Evolutionary conservation across 2,113 vertebrate species (phyloP), one percentile per base, ranked within the genome.

Genomic region (Daphoenositta chrysoptera): DNA sequence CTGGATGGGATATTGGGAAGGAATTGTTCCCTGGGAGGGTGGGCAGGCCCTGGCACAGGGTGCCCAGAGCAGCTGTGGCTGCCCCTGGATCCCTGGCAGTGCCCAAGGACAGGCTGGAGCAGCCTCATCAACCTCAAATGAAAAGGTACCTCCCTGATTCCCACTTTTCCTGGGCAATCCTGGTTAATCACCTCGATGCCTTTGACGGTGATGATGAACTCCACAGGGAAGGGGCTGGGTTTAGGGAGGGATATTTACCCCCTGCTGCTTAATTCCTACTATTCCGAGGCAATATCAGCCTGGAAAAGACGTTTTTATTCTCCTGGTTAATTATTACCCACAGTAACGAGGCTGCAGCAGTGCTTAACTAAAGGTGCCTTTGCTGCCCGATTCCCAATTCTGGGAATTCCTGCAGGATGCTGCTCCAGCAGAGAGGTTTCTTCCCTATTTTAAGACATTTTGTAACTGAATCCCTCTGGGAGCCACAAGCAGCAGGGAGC

Each of bases 401-500:
- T 35, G 76, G 33, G 44, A 33, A 56, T 51, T 83, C 72, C 72
- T 57, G 64, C 3, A 56, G 71, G 63, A 26, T 19, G 30, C 23
- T 58, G 23, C 64, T 89, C 47, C 64, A 51, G 57, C 72, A 83
- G 39, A 66, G 24, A 2, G 0, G 3, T 3, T 26, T 76, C 63
- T 70, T 35, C 9, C 37, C 37, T 11, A 42, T 76, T 86, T 40
- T 10, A 42, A 48, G 13, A 2, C 6, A 13, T 39, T 72, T 28
- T 48, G 15, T 23, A 42, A 17, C 24, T 6, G 11, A 82, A 26
- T 33, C 10, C 30, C 11, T 5, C 27, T 9, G 19, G 39, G 45
- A 44, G 13, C 5, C 5, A 0, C 44, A 35, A 42, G 28, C 5
- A 58, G 40, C 48, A 28, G 10, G 0, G 19, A 42, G 7, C 10